Percentiles rank a stretch among this genome's conserved stretches.
Evolutionary conservation across 2,113 vertebrate genomes (phyloP).

Genomic region (Melanerpes aurifrons): DNA sequence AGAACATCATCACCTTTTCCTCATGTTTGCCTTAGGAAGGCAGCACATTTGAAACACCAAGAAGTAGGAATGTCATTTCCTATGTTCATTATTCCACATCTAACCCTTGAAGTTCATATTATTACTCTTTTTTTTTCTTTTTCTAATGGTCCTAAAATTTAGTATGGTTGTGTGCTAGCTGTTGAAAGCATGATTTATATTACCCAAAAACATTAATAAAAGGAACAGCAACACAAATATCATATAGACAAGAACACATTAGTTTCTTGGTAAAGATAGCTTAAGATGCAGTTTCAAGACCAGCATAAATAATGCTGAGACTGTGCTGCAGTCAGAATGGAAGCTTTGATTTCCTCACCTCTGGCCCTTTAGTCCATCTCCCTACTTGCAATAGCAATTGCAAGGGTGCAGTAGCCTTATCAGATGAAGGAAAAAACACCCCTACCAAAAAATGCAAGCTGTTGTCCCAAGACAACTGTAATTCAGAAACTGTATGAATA

Average conservation of each 20-base stretch:
- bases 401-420: neutral
- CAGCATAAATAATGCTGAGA: neutral
- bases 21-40: neutral
- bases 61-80: neutral
- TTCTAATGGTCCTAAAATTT: neutral
- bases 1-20: neutral
- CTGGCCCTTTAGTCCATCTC: neutral
- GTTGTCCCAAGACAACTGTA: rapidly evolving
- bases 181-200: neutral
- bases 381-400: neutral
- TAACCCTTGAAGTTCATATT: neutral
- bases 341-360: neutral
- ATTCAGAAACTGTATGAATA: neutral
- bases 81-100: neutral
- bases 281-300: neutral
- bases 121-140: neutral
- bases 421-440: neutral
- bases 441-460: rapidly evolving
- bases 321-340: neutral
- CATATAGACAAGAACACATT: neutral
- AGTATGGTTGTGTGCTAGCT: neutral
- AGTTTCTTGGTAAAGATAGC: neutral
- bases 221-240: neutral
- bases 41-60: neutral
- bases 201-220: neutral